phyloP scores from a whole-genome alignment of 2,888 invertebrate genomes.

The Rhagonycha fulva region DNA sequence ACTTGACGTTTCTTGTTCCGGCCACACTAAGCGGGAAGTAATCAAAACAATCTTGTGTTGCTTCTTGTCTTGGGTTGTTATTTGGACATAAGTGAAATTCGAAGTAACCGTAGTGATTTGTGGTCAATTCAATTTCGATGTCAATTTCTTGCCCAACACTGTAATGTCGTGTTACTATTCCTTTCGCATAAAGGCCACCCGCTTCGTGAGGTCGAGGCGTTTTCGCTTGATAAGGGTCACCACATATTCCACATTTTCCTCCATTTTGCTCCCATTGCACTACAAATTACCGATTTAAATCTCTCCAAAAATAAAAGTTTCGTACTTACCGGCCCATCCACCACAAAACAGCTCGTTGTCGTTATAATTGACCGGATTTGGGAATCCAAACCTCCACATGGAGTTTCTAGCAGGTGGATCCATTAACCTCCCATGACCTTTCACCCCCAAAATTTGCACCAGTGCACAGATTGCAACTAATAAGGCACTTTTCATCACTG shows the following conservation, averaged over 20 bases:
- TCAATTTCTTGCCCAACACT: conserved; percentile 86
- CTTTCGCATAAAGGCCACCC: conserved; percentile 84
- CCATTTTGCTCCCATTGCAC: conserved; percentile 87
- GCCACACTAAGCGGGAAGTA: conserved; percentile 76
- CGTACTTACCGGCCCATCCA: conserved; percentile 75
- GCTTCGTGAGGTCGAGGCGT: conserved; percentile 86
- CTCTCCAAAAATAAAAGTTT: conserved; percentile 6
- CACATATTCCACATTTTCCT: conserved; percentile 89
- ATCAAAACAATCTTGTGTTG: conserved; percentile 83
- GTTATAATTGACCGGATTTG: conserved; percentile 93
- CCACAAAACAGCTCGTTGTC: conserved; percentile 94
- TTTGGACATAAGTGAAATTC: conserved; percentile 85
- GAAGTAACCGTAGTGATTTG: conserved; percentile 88
- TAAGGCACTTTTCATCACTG: conserved; percentile 7
- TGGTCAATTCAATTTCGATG: conserved; percentile 84
- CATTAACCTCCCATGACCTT: conserved; percentile 85
- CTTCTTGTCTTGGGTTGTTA: conserved; percentile 77
- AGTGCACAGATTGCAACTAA: neutral
- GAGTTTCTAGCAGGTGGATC: conserved; percentile 91
- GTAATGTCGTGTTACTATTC: conserved; percentile 81
- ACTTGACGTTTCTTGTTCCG: conserved; percentile 65
- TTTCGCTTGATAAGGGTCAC: conserved; percentile 76
- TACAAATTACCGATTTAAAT: conserved; percentile 49
- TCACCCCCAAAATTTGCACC: conserved; percentile 10
- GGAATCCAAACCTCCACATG: conserved; percentile 94